Conservation (phyloP, 2,888 invertebrate species). For the Eudasyphora cyanicolor region DNA sequence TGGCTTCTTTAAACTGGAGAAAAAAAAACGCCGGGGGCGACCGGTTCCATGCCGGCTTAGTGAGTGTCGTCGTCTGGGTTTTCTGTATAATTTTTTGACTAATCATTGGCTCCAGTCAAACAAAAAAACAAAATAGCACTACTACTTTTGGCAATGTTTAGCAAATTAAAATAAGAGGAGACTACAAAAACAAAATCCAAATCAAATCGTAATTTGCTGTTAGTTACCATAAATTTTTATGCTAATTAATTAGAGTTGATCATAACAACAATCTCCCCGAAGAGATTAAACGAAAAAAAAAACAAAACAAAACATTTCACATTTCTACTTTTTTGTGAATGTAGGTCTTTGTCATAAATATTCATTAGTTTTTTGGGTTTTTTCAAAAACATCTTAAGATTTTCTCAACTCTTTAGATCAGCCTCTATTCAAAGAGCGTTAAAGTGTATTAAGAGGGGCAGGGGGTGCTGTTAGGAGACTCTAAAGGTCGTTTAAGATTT, state of each 20-base stretch:
- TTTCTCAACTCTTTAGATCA: background rate
- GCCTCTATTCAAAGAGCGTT: background rate
- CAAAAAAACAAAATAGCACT: too few species aligned
- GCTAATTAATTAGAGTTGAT: slow-evolving; percentile 48
- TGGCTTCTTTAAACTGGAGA: slow-evolving; percentile 61
- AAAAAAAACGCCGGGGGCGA: background rate
- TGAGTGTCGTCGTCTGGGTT: background rate
- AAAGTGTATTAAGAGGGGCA: background rate
- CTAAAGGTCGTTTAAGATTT: slow-evolving; percentile 15
- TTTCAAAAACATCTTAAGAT: background rate
- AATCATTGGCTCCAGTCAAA: slow-evolving; percentile 9
- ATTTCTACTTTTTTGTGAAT: background rate
- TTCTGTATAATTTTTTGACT: slow-evolving; percentile 24
- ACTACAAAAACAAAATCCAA: background rate
- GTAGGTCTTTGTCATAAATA: background rate
- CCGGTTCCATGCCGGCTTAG: slow-evolving; percentile 7
- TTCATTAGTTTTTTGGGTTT: slow-evolving; percentile 16
- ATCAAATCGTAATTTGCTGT: background rate
- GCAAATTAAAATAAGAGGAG: background rate
- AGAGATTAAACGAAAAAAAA: background rate
- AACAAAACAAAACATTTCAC: background rate
- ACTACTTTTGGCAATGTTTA: too few species aligned
- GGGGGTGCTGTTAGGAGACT: background rate
- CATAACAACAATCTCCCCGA: slow-evolving; percentile 34
- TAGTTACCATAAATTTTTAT: slow-evolving; percentile 23